Conservation (phyloP, 2,113 vertebrate genomes). For the Pollachius pollachius region DNA sequence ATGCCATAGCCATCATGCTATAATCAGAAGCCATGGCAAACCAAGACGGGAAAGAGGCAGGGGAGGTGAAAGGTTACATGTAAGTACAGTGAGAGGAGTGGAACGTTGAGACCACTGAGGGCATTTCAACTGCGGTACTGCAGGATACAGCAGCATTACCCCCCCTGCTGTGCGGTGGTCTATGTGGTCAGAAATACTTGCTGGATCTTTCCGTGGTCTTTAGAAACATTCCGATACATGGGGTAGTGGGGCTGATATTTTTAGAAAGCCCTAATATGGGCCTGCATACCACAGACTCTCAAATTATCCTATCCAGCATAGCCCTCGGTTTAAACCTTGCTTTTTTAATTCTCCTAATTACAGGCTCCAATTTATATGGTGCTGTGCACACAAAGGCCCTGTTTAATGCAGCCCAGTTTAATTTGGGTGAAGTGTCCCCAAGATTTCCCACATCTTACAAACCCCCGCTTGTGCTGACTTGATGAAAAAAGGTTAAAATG, state of each 20-base stretch:
- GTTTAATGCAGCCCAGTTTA: constrained; percentile 84
- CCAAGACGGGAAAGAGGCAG: constrained; percentile 29
- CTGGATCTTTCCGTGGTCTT: constrained; percentile 75
- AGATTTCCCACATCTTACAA: constrained; percentile 77
- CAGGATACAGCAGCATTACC: constrained; percentile 56
- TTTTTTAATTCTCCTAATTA: constrained; percentile 88
- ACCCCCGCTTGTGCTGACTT: constrained; percentile 76
- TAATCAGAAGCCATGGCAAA: constrained; percentile 42
- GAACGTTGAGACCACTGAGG: constrained; percentile 30
- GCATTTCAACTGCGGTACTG: constrained; percentile 39
- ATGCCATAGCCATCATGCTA: constrained; percentile 44
- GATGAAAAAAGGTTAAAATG: constrained; percentile 69
- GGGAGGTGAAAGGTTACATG: constrained; percentile 51
- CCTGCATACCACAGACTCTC: constrained; percentile 83
- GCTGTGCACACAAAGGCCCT: constrained; percentile 79
- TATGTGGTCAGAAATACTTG: constrained; percentile 65
- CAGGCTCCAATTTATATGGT: constrained; percentile 83
- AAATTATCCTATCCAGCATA: constrained; percentile 84
- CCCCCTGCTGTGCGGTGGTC: constrained; percentile 62
- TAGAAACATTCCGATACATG: constrained; percentile 80
- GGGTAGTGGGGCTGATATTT: constrained; percentile 79
- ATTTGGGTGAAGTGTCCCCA: constrained; percentile 80
- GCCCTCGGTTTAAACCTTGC: constrained; percentile 82
- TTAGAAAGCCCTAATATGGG: constrained; percentile 85
- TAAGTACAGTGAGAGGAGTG: constrained; percentile 29